Conservation (phyloP, 2,113 vertebrate genomes). For the Nasalis larvatus region DNA sequence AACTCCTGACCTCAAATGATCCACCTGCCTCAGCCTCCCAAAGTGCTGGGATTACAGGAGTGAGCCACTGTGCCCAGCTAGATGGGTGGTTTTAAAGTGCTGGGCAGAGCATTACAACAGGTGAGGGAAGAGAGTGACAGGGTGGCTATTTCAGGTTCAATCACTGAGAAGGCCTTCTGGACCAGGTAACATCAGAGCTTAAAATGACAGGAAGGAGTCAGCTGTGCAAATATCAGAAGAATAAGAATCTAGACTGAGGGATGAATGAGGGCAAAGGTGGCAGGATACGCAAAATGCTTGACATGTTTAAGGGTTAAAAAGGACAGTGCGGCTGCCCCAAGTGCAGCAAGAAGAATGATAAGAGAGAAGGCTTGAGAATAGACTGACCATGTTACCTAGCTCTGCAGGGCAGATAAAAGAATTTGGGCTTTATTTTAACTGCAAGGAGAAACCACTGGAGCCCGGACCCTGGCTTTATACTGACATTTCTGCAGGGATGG, state of each 20-base stretch:
- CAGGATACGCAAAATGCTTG: background rate
- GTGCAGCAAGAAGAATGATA: background rate
- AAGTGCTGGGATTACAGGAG: too few species aligned
- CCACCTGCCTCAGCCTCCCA: too few species aligned
- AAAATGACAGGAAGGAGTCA: background rate
- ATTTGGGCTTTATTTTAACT: background rate
- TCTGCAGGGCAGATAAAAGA: background rate
- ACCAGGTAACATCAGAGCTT: background rate
- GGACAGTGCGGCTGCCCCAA: background rate
- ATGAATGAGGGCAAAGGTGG: background rate
- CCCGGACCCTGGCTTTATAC: background rate
- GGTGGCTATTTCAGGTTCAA: background rate
- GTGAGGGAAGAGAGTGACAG: background rate
- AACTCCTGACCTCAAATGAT: too few species aligned
- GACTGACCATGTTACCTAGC: background rate
- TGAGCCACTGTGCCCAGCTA: too few species aligned
- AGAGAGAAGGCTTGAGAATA: background rate
- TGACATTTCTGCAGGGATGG: background rate
- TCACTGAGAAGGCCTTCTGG: background rate
- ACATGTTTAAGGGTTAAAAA: background rate
- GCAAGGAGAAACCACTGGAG: background rate
- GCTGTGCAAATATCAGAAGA: background rate
- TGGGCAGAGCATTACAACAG: background rate
- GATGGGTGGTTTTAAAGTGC: background rate
- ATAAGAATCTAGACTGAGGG: background rate